Conservation (phyloP, 1,140 invertebrate genomes). For the Conus betulinus region DNA sequence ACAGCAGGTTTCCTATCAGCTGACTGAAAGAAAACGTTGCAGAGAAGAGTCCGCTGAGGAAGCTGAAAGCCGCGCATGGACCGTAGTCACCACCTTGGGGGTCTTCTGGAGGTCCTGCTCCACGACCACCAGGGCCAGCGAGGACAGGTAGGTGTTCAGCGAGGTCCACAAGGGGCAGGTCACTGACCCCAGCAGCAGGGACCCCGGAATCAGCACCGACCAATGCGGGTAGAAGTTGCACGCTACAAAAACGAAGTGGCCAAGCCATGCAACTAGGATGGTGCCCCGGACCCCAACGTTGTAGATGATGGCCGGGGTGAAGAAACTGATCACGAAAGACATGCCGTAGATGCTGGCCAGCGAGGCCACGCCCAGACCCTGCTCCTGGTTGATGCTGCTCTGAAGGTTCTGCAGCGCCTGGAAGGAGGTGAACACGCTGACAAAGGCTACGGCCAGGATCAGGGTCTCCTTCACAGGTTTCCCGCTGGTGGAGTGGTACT, state of each 20-base stretch:
- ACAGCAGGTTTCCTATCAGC: slow-evolving; percentile 60
- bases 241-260: slow-evolving; percentile 53
- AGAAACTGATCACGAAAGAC: slow-evolving; percentile 54
- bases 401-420: slow-evolving; percentile 63
- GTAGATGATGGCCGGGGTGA: slow-evolving; percentile 57
- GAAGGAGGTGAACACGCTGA: slow-evolving; percentile 59
- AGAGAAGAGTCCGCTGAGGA: slow-evolving; percentile 62
- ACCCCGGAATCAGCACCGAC: slow-evolving; percentile 55
- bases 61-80: slow-evolving; percentile 48
- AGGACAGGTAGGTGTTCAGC: slow-evolving; percentile 46
- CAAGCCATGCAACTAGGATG: slow-evolving; percentile 44
- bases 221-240: slow-evolving; percentile 74
- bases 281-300: slow-evolving; percentile 54
- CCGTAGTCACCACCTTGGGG: slow-evolving; percentile 21
- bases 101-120: slow-evolving; percentile 25
- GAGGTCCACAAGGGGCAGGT: slow-evolving; percentile 56
- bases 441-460: slow-evolving; percentile 47
- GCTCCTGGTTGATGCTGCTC: slow-evolving; percentile 63
- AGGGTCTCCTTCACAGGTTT: slow-evolving; percentile 40
- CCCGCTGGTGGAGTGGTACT: slow-evolving; percentile 19
- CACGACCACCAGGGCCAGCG: slow-evolving; percentile 27
- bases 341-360: slow-evolving; percentile 54
- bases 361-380: slow-evolving; percentile 54
- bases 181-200: slow-evolving; percentile 49
- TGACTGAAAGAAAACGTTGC: slow-evolving; percentile 55